Evolutionary conservation across 2,797 vertebrate species (phyloP).

Genomic region (Tragopan temminckii): DNA sequence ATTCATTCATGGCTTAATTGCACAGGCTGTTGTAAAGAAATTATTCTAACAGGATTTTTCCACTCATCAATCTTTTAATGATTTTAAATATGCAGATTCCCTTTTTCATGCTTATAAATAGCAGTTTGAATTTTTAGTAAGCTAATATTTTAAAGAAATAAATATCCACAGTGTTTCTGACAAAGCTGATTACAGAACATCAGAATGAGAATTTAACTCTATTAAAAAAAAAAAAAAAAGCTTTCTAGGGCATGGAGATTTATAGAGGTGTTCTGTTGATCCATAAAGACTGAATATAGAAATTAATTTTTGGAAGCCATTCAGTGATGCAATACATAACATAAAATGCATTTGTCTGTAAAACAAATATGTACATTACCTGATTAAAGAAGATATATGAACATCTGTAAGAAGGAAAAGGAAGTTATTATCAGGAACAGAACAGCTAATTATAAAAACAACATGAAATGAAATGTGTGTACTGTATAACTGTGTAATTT

Average conservation of each 20-base stretch:
- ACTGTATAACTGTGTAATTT: background rate
- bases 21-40: slow-evolving; percentile 1
- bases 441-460: slow-evolving; percentile 31
- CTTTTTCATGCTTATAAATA: slow-evolving; percentile 27
- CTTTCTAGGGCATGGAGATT: slow-evolving; percentile 35
- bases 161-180: background rate
- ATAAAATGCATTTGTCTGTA: slow-evolving; percentile 39
- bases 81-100: slow-evolving; percentile 12
- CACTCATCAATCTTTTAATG: background rate
- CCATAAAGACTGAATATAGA: slow-evolving; percentile 50
- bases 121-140: slow-evolving; percentile 12
- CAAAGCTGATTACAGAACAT: slow-evolving; percentile 48
- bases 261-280: slow-evolving; percentile 63
- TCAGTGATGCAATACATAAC: slow-evolving; percentile 51
- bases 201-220: slow-evolving; percentile 31
- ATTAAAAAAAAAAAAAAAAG: background rate
- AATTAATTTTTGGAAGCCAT: slow-evolving; percentile 62
- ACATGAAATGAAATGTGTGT: background rate
- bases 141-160: slow-evolving; percentile 38
- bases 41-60: slow-evolving; percentile 11
- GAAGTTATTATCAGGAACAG: background rate
- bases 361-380: slow-evolving; percentile 47
- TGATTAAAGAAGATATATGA: slow-evolving; percentile 46
- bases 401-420: background rate
- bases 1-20: slow-evolving; percentile 14